Percentiles rank a stretch among this genome's conserved stretches.
Conservation (phyloP, 1,140 invertebrate species). For the Pseudobourletiella spinata region DNA sequence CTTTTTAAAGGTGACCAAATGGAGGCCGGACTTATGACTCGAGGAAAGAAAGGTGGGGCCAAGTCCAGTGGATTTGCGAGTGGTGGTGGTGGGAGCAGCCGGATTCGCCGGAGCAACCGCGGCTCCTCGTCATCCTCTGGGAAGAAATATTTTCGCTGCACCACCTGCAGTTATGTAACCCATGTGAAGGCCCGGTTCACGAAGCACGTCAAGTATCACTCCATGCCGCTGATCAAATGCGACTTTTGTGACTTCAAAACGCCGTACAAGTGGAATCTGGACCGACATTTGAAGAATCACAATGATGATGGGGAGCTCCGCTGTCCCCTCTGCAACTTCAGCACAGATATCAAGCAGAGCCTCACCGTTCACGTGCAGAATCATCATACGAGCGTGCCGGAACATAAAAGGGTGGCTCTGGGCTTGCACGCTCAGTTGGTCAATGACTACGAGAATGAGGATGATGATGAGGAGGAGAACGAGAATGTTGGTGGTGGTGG, state of each 20-base stretch:
- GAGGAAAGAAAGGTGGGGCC: constrained; percentile 32
- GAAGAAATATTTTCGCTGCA: constrained; percentile 66
- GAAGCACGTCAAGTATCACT: constrained; percentile 89
- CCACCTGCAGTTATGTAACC: constrained; percentile 80
- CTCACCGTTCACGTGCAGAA: constrained; percentile 77
- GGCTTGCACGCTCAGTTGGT: background rate
- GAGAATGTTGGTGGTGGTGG: constrained; percentile 35
- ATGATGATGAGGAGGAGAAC: constrained; percentile 37
- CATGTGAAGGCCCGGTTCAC: constrained; percentile 80
- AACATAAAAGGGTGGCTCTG: background rate
- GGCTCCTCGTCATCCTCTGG: constrained; percentile 18
- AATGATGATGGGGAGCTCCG: constrained; percentile 67
- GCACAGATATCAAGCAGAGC: constrained; percentile 83
- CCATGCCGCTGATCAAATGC: constrained; percentile 88
- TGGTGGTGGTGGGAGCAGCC: constrained; percentile 11
- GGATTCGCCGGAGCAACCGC: constrained; percentile 12
- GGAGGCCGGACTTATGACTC: constrained; percentile 23
- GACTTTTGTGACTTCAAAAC: constrained; percentile 85
- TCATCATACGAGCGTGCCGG: constrained; percentile 26
- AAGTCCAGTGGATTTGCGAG: constrained; percentile 25
- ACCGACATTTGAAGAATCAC: constrained; percentile 85
- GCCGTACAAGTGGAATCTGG: constrained; percentile 86
- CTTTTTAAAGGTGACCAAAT: constrained; percentile 8
- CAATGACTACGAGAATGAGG: constrained; percentile 29
- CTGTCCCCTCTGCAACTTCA: constrained; percentile 82